These are phyloP conservation scores for Okamejei kenojei DNA, from an alignment of 2,797 vertebrate genomes.

Conservation along the genomic window DNA sequence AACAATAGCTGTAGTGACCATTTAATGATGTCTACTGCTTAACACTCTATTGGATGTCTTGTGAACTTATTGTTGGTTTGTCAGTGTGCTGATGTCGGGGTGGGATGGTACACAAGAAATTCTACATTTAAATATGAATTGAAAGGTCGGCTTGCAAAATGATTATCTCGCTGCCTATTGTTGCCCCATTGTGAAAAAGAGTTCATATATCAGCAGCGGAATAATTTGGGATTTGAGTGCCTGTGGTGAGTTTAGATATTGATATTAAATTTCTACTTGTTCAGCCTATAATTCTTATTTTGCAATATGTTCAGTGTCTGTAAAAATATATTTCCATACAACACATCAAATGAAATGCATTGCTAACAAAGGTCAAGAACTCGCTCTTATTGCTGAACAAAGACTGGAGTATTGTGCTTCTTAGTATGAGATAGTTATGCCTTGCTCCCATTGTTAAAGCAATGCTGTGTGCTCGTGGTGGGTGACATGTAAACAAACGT, in stretches of 20 bases:
- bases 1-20: background rate
- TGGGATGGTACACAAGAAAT: background rate
- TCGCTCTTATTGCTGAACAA: background rate
- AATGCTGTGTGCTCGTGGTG: background rate
- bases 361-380: background rate
- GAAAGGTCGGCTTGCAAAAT: background rate
- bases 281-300: conserved; percentile 39
- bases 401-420: background rate
- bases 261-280: background rate
- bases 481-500: background rate
- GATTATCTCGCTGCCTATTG: background rate
- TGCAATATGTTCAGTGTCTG: background rate
- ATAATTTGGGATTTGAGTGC: background rate
- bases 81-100: background rate
- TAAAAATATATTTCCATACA: background rate
- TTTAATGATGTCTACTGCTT: conserved; percentile 18
- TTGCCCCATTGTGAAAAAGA: background rate
- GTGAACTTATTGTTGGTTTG: background rate
- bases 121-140: background rate
- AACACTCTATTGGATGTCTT: background rate
- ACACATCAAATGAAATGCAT: background rate
- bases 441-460: background rate
- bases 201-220: background rate
- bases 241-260: background rate
- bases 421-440: background rate